Percentiles rank a stretch among this genome's conserved stretches.
Evolutionary conservation across 2,797 vertebrate genomes (phyloP).

Genomic region (Micromesistius poutassou): DNA sequence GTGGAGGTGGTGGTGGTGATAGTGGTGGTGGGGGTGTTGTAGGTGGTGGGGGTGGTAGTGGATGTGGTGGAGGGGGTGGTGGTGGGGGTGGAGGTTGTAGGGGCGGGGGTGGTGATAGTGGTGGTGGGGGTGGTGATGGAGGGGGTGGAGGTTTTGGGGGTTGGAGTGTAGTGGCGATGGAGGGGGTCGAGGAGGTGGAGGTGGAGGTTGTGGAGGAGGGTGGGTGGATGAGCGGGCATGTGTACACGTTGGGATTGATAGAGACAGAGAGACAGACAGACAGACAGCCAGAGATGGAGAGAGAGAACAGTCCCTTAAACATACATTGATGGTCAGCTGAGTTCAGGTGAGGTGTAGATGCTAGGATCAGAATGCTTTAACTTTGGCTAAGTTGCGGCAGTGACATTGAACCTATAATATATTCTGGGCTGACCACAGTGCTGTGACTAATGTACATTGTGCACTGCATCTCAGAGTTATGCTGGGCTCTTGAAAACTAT

Average conservation of each 20-base stretch:
- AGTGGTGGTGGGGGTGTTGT: too few species aligned
- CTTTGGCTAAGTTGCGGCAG: not conserved
- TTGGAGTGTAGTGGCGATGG: too few species aligned
- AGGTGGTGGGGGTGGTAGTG: too few species aligned
- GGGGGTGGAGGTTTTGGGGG: too few species aligned
- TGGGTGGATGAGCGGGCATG: too few species aligned
- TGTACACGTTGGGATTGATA: not conserved
- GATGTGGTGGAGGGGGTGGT: not conserved
- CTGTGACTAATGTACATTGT: not conserved
- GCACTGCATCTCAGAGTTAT: not conserved
- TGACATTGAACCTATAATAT: not conserved
- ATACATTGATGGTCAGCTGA: not conserved
- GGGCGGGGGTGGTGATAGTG: not conserved
- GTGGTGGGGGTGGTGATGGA: too few species aligned
- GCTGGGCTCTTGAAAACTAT: not conserved
- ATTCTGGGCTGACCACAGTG: not conserved
- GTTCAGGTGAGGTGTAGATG: not conserved
- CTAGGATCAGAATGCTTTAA: not conserved
- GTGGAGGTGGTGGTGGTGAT: too few species aligned
- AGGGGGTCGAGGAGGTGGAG: too few species aligned
- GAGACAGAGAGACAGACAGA: not conserved
- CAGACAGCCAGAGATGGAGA: not conserved
- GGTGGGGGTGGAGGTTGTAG: not conserved
- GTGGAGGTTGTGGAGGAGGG: too few species aligned
- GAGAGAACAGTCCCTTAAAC: not conserved